Conservation (phyloP, 2,113 vertebrate genomes). For the Myxocyprinus asiaticus region DNA sequence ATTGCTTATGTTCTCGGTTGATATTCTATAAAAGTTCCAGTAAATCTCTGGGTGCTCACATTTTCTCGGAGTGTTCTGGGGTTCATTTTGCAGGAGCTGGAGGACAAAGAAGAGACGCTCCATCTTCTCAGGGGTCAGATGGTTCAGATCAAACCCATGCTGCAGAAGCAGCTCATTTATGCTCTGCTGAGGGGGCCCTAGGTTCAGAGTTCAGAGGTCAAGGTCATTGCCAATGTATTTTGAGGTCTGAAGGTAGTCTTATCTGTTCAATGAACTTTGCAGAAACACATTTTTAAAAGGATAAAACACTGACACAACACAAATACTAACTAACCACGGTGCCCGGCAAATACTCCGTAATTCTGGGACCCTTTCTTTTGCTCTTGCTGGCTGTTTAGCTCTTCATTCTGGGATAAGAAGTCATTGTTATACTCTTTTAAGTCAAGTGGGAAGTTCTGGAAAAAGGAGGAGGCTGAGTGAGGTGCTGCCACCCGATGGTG, state of each 20-base stretch:
- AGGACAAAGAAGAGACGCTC: constrained; percentile 76
- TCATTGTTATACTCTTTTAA: constrained; percentile 73
- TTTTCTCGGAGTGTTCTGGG: constrained; percentile 45
- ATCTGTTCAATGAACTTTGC: no score
- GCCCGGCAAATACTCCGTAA: constrained; percentile 62
- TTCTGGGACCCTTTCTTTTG: constrained; percentile 61
- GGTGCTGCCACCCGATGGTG: constrained; percentile 58
- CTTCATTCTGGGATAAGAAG: constrained; percentile 65
- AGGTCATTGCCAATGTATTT: neutral
- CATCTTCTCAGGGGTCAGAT: constrained; percentile 80
- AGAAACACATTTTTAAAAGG: neutral
- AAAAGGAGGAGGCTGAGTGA: constrained; percentile 62
- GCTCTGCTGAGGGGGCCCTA: constrained; percentile 75
- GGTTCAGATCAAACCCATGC: constrained; percentile 80
- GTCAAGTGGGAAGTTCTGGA: constrained; percentile 72
- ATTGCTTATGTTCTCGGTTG: no score
- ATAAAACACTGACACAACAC: neutral
- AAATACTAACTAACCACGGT: constrained; percentile 35
- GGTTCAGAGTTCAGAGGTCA: constrained; percentile 2
- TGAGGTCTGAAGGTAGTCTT: neutral
- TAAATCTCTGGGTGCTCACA: constrained; percentile 46
- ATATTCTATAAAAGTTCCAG: neutral
- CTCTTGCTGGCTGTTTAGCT: constrained; percentile 57
- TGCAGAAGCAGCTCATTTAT: constrained; percentile 79
- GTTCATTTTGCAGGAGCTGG: constrained; percentile 77